Conservation (phyloP, 2,888 invertebrate species). For the Malthinus flaveolus region DNA sequence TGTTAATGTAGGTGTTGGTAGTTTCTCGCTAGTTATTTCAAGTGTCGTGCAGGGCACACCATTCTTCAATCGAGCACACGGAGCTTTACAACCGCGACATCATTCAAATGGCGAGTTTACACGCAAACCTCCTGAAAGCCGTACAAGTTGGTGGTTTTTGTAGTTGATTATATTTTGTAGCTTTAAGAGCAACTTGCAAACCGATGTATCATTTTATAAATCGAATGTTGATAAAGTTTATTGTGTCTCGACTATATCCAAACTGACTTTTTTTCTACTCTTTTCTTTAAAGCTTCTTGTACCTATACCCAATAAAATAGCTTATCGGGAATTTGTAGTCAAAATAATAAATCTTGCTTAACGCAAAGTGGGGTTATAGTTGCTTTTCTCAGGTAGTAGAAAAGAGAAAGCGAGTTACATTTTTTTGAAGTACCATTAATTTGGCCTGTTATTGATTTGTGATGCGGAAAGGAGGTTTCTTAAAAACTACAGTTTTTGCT, state of each 20-base stretch:
- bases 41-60: constrained; percentile 30
- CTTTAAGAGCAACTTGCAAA: constrained; percentile 14
- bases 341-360: not conserved
- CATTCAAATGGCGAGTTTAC: constrained; percentile 28
- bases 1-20: constrained; percentile 3
- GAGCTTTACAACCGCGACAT: constrained; percentile 24
- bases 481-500: no score
- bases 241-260: no score
- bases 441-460: no score
- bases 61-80: constrained; percentile 29
- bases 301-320: no score
- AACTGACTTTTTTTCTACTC: no score
- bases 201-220: constrained; percentile 10
- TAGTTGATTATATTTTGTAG: constrained; percentile 12
- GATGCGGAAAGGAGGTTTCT: no score
- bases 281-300: no score
- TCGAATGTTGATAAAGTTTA: not conserved
- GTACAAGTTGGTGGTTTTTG: constrained; percentile 18
- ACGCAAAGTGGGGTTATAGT: not conserved
- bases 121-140: constrained; percentile 23
- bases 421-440: no score
- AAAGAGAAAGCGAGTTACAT: no score
- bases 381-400: not conserved
- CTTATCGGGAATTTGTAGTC: no score
- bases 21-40: constrained; percentile 6